These are phyloP conservation scores for Luperina testacea DNA, from an alignment of 2,888 invertebrate species.

Conservation along the genomic window DNA sequence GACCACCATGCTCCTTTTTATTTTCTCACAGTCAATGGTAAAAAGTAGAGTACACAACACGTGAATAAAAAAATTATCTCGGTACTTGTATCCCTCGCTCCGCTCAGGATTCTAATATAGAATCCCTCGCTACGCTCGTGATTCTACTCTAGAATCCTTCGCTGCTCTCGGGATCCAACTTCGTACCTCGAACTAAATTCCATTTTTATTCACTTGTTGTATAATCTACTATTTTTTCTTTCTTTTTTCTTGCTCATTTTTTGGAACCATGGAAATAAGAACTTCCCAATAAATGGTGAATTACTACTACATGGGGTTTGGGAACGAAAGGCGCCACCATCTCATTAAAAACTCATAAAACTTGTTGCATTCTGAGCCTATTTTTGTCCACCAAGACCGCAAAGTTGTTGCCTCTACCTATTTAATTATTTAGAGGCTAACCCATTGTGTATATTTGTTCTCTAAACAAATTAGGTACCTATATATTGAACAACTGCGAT, in stretches of 20 bases:
- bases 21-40: too few relatives aligned
- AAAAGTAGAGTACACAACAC: too few relatives aligned
- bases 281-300: background rate
- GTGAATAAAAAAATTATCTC: too few relatives aligned
- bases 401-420: background rate
- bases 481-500: background rate
- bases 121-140: too few relatives aligned
- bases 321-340: background rate
- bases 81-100: too few relatives aligned
- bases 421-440: slow-evolving; percentile 9
- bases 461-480: slow-evolving; percentile 17
- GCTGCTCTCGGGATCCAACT: too few relatives aligned
- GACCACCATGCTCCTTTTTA: too few relatives aligned
- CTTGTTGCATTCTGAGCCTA: slow-evolving; percentile 38
- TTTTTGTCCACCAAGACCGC: slow-evolving; percentile 8
- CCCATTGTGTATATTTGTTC: slow-evolving; percentile 4
- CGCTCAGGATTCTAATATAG: too few relatives aligned
- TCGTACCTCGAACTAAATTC: too few relatives aligned
- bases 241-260: background rate
- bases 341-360: slow-evolving; percentile 21
- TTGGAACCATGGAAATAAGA: background rate
- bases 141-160: too few relatives aligned
- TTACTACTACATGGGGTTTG: background rate
- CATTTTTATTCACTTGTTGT: too few relatives aligned
- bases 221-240: background rate